Base-by-base conservation (phyloP, 2,888 invertebrate species). In the Acanthoscelides obtectus region DNA sequence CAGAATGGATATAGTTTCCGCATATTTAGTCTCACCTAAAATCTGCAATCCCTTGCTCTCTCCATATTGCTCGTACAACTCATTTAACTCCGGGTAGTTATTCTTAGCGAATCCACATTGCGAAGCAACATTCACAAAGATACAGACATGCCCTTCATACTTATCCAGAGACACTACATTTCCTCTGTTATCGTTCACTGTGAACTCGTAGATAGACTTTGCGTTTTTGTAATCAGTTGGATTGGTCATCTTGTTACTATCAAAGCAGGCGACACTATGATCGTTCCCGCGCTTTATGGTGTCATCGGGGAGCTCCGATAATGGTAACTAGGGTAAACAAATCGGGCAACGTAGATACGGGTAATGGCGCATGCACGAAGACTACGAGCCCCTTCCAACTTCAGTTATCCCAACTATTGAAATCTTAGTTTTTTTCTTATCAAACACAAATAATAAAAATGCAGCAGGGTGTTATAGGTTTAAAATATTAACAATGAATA, bases 41-140 rank as follows among this genome's bases (percentile, higher is more conserved):
- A 96, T 93, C 77, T 89, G 88, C 45, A 95, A 86, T 76, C 94
- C 91, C 86, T 92, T 90, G 74, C 88, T 88, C 80, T 93, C 93
- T 68, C 87, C 89, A 84, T 92, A 93, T 81, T 93, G 89, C 72
- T 92, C 91, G 83, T 91, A 90, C 74, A 96, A 84, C 80, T 92
- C 90, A 82, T 93, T 92, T 72, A 96, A 87, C 86, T 95, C 93
- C 77, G 91, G 93, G 87, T 96, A 96, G 86, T 95, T 94, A 75
- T 90, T 91, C 71, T 91, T 89, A 0, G 96, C 95, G 70, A 93
- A 88, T 25, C 95, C 95, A 86, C 96, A 96, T 83, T 95, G 91
- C 0, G 94, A 93, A 8, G 96, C 96, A 20, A 96, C 96, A 84
- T 96, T 96, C 21, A 96, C 94, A 77, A 96, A 91, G 70, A 97